Evolutionary conservation across 2,113 vertebrate genomes (phyloP).

Genomic region (Piliocolobus tephrosceles): DNA sequence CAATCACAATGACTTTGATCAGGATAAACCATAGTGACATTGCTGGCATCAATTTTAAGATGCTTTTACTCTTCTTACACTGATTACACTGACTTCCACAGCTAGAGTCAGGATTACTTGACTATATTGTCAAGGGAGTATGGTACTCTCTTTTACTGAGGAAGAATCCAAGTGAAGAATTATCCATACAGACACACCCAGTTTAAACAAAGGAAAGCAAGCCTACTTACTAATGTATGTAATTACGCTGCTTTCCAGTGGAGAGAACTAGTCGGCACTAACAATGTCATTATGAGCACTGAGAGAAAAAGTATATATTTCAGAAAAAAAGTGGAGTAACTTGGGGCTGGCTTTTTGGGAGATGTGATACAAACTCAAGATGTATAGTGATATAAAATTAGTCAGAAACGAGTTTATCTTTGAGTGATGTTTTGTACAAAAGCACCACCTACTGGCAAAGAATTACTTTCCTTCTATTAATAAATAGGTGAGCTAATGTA

Average conservation of each 20-base stretch:
- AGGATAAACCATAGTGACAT: background rate
- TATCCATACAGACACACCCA: background rate
- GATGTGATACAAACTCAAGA: background rate
- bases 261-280: background rate
- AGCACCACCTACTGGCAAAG: constrained; percentile 87
- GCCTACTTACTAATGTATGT: background rate
- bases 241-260: background rate
- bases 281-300: background rate
- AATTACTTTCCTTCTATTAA: constrained; percentile 50
- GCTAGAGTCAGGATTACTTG: background rate
- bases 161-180: background rate
- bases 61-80: background rate
- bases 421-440: constrained; percentile 81
- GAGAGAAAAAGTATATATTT: background rate
- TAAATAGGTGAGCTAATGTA: constrained; percentile 15
- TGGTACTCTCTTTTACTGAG: background rate
- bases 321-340: background rate
- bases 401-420: constrained; percentile 64
- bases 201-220: constrained; percentile 47
- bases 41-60: background rate
- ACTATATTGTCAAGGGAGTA: background rate
- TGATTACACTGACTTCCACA: background rate
- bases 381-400: constrained; percentile 27
- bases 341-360: constrained; percentile 30
- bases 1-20: background rate